Percentiles rank a stretch among this genome's conserved stretches.
Evolutionary conservation across 2,888 invertebrate species (phyloP).

Genomic region (Chirona hameri): DNA sequence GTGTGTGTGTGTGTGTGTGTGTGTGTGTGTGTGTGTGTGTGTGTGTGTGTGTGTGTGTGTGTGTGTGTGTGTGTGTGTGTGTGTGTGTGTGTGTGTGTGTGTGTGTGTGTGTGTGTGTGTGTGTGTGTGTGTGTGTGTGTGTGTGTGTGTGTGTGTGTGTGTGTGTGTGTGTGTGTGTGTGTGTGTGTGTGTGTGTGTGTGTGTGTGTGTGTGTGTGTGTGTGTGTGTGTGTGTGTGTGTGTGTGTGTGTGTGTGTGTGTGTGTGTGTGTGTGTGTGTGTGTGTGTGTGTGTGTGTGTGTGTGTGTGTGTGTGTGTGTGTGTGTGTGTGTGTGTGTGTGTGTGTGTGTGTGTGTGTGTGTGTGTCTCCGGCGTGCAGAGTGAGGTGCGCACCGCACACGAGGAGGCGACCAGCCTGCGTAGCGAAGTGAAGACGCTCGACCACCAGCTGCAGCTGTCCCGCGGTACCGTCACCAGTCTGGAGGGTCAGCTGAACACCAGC

Average conservation of each 20-base stretch:
- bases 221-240: background rate
- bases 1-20: background rate
- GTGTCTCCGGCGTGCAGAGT: background rate
- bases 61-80: background rate
- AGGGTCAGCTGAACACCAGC: background rate
- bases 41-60: background rate
- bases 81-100: background rate
- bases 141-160: background rate
- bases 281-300: background rate
- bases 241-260: background rate
- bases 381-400: background rate
- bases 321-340: background rate
- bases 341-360: too few relatives aligned
- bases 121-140: background rate
- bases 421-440: background rate
- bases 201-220: background rate
- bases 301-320: background rate
- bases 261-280: background rate
- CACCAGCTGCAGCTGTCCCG: background rate
- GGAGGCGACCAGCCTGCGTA: background rate
- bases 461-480: background rate
- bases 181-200: background rate
- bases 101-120: background rate
- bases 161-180: background rate
- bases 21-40: background rate